A percentile compares a stretch with the other conserved stretches of the same genome.
Conservation (phyloP, 2,888 invertebrate species). For the Trichogramma dendrolimi region DNA sequence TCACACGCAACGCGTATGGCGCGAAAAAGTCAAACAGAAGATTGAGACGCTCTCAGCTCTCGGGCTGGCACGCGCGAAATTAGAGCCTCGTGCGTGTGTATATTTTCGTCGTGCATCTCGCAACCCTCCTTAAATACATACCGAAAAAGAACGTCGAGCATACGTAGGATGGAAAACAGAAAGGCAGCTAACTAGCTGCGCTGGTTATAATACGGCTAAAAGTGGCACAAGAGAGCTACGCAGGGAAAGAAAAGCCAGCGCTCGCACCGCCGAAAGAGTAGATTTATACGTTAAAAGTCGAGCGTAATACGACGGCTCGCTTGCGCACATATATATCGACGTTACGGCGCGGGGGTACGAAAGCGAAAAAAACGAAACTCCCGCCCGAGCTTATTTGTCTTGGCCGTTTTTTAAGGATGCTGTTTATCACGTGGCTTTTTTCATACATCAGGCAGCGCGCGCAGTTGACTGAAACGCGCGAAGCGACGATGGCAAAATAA, state of each 20-base stretch:
- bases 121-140: not conserved
- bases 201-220: not conserved
- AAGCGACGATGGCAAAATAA: too few relatives aligned
- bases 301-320: too few relatives aligned
- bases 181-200: constrained; percentile 8
- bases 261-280: not conserved
- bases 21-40: constrained; percentile 19
- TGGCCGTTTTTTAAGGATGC: not conserved
- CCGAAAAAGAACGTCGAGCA: not conserved
- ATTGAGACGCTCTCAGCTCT: not conserved
- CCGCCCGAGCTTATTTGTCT: not conserved
- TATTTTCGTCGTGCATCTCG: constrained; percentile 18
- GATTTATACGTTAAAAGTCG: too few relatives aligned
- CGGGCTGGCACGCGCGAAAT: constrained; percentile 8
- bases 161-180: not conserved
- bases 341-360: too few relatives aligned
- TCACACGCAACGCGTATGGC: not conserved
- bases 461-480: too few relatives aligned
- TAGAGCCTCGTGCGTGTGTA: constrained; percentile 4
- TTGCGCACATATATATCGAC: too few relatives aligned
- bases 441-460: too few relatives aligned
- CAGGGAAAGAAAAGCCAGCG: not conserved
- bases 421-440: too few relatives aligned
- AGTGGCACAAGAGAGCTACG: not conserved
- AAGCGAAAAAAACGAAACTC: constrained; percentile 3